Conservation (phyloP, 2,113 vertebrate genomes). For the Pelecanus crispus region DNA sequence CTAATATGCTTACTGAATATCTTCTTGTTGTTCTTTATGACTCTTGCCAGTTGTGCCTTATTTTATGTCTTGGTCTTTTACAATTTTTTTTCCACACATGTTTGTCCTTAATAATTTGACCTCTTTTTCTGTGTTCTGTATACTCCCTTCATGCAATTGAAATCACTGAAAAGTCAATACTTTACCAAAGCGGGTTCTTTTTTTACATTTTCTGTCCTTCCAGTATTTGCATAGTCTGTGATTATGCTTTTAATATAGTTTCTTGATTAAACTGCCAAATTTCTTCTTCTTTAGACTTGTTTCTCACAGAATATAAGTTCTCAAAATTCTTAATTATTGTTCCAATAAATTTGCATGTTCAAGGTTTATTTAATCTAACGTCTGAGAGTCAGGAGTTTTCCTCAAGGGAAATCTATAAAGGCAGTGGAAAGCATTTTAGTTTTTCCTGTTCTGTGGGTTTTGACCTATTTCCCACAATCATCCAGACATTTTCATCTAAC, state of each 20-base stretch:
- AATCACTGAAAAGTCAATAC: neutral
- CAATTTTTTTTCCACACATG: accelerated
- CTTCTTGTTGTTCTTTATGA: neutral
- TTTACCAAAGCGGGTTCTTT: neutral
- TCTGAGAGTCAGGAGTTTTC: neutral
- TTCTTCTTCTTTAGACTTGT: neutral
- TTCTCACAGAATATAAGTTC: neutral
- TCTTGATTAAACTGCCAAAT: neutral
- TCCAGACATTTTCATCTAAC: neutral
- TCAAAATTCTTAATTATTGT: neutral
- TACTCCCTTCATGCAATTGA: neutral
- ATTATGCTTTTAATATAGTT: neutral
- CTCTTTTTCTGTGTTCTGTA: neutral
- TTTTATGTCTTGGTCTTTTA: neutral
- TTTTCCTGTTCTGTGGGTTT: neutral
- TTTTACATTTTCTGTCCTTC: neutral
- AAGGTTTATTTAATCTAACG: neutral
- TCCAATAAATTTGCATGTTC: neutral
- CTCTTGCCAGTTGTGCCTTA: neutral
- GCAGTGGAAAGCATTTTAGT: neutral
- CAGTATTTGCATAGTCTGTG: neutral
- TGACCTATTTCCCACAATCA: neutral
- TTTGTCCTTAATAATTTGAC: neutral
- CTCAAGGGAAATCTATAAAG: neutral
- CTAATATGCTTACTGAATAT: neutral